phyloP scores from a whole-genome alignment of 2,797 vertebrate species.

The Sebastes taczanowskii region DNA sequence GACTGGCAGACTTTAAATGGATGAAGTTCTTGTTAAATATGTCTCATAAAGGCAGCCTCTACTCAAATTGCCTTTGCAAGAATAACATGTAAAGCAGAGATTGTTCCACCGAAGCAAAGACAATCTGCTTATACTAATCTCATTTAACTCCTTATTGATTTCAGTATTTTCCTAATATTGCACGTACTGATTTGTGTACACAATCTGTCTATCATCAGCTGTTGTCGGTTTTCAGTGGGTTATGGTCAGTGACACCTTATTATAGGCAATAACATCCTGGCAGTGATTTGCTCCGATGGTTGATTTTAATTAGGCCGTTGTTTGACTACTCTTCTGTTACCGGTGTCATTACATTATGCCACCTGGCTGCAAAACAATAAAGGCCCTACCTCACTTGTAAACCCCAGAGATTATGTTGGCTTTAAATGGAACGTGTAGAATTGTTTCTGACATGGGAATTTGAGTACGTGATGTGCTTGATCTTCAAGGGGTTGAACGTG shows the following conservation, averaged over 20 bases:
- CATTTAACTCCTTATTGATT: neutral
- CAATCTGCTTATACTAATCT: neutral
- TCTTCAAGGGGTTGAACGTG: neutral
- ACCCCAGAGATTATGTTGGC: neutral
- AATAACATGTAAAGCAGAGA: neutral
- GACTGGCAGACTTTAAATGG: neutral
- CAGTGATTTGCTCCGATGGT: conserved; percentile 32
- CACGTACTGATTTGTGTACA: conserved; percentile 28
- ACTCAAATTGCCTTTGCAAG: neutral
- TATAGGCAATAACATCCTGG: conserved; percentile 28
- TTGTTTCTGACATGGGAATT: neutral
- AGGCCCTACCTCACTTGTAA: neutral
- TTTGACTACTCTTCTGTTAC: conserved; percentile 55
- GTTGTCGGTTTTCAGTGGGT: conserved; percentile 15
- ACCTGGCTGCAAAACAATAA: conserved; percentile 50
- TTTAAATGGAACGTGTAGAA: neutral
- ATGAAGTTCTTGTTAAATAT: neutral
- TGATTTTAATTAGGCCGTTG: conserved; percentile 64
- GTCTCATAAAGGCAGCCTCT: neutral
- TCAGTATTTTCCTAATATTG: conserved; percentile 6
- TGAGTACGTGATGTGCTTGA: neutral
- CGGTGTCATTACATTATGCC: conserved; percentile 30
- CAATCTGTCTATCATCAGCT: conserved; percentile 25
- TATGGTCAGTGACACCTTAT: conserved; percentile 37
- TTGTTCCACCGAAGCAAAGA: neutral